A percentile compares a stretch with the other conserved stretches of the same genome.
Conservation (phyloP, 1,140 invertebrate genomes). For the Belonocnema kinseyi region DNA sequence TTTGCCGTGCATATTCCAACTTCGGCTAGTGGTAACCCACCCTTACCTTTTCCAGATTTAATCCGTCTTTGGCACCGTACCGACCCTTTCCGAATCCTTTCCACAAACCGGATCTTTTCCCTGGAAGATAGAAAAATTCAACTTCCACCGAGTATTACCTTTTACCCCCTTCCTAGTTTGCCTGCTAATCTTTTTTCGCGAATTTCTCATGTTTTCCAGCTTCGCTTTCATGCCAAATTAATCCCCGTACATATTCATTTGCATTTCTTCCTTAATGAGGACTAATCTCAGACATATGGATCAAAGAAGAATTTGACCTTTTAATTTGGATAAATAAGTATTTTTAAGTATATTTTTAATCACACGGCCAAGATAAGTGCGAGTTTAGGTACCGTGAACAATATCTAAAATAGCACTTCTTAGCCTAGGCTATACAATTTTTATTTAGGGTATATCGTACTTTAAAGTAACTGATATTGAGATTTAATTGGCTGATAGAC, state of each 20-base stretch:
- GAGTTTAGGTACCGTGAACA: too few relatives aligned
- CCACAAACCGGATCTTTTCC: slow-evolving; percentile 41
- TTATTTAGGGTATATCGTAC: too few relatives aligned
- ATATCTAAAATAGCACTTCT: too few relatives aligned
- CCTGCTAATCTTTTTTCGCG: slow-evolving; percentile 23
- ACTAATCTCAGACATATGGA: slow-evolving; percentile 1
- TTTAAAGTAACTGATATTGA: too few relatives aligned
- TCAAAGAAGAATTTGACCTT: background rate
- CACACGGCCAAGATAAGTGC: too few relatives aligned
- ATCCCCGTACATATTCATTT: slow-evolving; percentile 4
- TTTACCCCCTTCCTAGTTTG: slow-evolving; percentile 12
- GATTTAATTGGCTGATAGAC: too few relatives aligned
- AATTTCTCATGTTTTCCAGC: slow-evolving; percentile 16
- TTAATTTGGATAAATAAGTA: background rate
- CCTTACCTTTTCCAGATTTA: slow-evolving; percentile 63
- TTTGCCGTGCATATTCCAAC: slow-evolving; percentile 66
- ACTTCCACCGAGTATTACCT: background rate
- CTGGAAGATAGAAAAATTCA: slow-evolving; percentile 26
- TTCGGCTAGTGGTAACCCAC: slow-evolving; percentile 63
- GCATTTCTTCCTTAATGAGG: slow-evolving; percentile 12
- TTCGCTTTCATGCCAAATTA: slow-evolving; percentile 1
- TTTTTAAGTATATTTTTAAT: too few relatives aligned
- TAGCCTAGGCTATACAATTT: too few relatives aligned
- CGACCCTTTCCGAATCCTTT: slow-evolving; percentile 52
- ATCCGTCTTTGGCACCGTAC: slow-evolving; percentile 65